Evolutionary conservation across 2,888 invertebrate species (phyloP).

Genomic region (Oxystoma pomonae): DNA sequence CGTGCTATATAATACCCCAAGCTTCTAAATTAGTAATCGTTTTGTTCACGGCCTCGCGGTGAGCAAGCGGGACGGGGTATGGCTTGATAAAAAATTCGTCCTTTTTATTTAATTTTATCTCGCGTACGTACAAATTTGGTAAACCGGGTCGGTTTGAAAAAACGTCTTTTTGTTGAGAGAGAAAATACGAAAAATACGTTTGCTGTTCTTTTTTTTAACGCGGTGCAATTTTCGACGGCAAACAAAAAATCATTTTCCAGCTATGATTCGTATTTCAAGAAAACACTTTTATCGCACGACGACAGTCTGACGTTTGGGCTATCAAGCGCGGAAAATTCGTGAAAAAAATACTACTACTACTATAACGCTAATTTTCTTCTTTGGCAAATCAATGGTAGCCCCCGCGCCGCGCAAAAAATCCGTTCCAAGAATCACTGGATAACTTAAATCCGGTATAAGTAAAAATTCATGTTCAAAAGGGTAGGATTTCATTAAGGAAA

Average conservation of each 20-base stretch:
- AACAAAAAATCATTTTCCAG: not conserved
- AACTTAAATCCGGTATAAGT: not conserved
- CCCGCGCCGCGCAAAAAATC: not conserved
- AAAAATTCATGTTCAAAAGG: constrained; percentile 5
- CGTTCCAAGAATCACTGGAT: constrained; percentile 2
- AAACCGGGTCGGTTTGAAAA: constrained; percentile 13
- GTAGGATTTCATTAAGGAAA: not conserved
- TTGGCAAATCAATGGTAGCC: not conserved
- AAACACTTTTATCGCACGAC: not conserved
- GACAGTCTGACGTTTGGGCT: not conserved
- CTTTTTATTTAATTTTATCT: constrained; percentile 7
- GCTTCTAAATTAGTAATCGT: constrained; percentile 6
- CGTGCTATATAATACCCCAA: constrained; percentile 14
- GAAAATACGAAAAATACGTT: not conserved
- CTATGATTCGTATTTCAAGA: not conserved
- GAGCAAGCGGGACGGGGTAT: constrained; percentile 12
- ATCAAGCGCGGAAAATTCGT: not conserved
- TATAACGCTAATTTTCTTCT: not conserved
- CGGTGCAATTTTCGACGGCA: not conserved
- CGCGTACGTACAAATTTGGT: constrained; percentile 7
- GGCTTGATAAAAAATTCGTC: constrained; percentile 13
- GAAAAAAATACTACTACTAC: not conserved
- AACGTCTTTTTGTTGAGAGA: not conserved
- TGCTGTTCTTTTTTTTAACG: not conserved
- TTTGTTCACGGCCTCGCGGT: constrained; percentile 8